phyloP scores from a whole-genome alignment of 2,797 vertebrate genomes.

The Sebastes kiyomatsui region DNA sequence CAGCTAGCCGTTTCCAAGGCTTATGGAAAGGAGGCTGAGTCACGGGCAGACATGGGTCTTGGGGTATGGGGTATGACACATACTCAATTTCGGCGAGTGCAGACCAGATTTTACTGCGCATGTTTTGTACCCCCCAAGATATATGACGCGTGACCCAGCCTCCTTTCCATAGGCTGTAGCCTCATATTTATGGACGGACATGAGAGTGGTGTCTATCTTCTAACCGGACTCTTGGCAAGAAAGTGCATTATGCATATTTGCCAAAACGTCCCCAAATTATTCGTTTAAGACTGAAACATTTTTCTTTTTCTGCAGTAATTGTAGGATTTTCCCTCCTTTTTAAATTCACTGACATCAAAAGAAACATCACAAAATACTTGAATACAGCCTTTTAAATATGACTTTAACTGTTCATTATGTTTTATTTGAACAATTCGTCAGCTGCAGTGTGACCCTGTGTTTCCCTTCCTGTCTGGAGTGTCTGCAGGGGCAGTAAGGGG shows the following conservation, averaged over 20 bases:
- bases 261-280: not conserved
- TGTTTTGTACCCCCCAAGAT: no score
- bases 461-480: conserved; percentile 54
- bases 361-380: not conserved
- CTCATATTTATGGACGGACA: not conserved
- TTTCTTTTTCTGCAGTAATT: not conserved
- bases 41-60: no score
- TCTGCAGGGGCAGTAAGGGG: conserved; percentile 20
- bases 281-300: not conserved
- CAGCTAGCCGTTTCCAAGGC: not conserved
- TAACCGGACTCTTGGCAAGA: not conserved
- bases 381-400: not conserved
- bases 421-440: conserved; percentile 46
- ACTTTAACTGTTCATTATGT: conserved; percentile 20
- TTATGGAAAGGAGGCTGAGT: no score
- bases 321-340: not conserved
- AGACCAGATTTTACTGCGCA: no score
- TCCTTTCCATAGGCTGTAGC: not conserved
- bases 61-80: no score
- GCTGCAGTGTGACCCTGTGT: conserved; percentile 30
- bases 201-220: not conserved
- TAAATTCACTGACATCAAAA: not conserved
- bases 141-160: no score
- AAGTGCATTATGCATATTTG: not conserved
- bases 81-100: no score